Conservation (phyloP, 2,888 invertebrate genomes). For the Melipona bicolor region DNA sequence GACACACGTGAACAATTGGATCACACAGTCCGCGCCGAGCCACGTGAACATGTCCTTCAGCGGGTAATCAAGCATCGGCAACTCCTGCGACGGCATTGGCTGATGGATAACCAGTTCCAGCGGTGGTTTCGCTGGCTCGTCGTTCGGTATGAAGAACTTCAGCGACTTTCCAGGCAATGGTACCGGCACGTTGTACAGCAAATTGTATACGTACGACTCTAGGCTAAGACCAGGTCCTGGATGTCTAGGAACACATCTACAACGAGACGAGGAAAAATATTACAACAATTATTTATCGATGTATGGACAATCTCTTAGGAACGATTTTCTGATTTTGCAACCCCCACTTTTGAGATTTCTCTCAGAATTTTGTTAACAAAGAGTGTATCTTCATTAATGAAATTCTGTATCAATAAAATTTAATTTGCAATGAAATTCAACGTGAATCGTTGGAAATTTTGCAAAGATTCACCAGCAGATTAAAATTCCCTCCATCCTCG, state of each 20-base stretch:
- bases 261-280: conserved; percentile 38
- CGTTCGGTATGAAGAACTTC: conserved; percentile 82
- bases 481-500: neutral
- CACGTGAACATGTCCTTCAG: conserved; percentile 94
- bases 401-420: no score
- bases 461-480: neutral
- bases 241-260: conserved; percentile 91
- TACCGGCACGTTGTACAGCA: conserved; percentile 96
- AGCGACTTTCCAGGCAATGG: conserved; percentile 96
- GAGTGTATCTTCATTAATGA: no score
- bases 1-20: conserved; percentile 97
- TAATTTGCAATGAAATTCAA: no score
- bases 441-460: neutral
- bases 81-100: conserved; percentile 91
- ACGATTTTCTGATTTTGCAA: neutral
- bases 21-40: conserved; percentile 95
- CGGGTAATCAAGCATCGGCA: conserved; percentile 97
- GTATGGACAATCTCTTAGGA: no score
- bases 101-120: conserved; percentile 89
- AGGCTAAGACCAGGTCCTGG: conserved; percentile 92
- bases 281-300: neutral
- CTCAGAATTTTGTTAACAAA: no score
- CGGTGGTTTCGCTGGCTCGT: conserved; percentile 82
- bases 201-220: conserved; percentile 97
- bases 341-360: neutral